Evolutionary conservation across 2,888 invertebrate species (phyloP).

Genomic region (Leptopilina drosophilae): DNA sequence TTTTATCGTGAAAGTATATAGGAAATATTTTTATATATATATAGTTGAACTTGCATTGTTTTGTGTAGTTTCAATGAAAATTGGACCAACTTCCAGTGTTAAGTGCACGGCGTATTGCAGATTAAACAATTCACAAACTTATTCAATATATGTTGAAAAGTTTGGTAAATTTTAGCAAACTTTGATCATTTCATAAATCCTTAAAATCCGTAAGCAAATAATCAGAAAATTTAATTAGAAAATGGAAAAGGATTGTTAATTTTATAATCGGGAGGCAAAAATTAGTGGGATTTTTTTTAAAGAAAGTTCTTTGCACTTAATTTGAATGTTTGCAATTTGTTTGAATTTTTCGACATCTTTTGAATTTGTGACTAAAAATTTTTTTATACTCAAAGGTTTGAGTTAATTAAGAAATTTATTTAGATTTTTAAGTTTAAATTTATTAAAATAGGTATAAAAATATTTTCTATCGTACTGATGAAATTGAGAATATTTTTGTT

Average conservation of each 20-base stretch:
- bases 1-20: neutral
- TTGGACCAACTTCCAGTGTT: neutral
- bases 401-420: too few relatives aligned
- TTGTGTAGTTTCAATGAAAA: constrained; percentile 9
- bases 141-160: constrained; percentile 14
- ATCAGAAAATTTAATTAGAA: neutral
- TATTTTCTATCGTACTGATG: too few relatives aligned
- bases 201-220: neutral
- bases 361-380: too few relatives aligned
- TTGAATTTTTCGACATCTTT: too few relatives aligned
- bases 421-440: too few relatives aligned
- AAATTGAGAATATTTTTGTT: too few relatives aligned
- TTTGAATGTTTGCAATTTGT: too few relatives aligned
- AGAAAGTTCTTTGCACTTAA: too few relatives aligned
- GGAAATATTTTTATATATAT: neutral
- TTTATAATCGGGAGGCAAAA: neutral
- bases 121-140: constrained; percentile 3
- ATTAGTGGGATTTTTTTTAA: too few relatives aligned
- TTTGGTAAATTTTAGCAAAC: neutral
- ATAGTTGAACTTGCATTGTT: constrained; percentile 2
- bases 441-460: too few relatives aligned
- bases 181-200: neutral
- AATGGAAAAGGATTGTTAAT: neutral
- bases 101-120: neutral
- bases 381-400: too few relatives aligned